Conservation (phyloP, 2,888 invertebrate genomes). For the Drosophila conformis region DNA sequence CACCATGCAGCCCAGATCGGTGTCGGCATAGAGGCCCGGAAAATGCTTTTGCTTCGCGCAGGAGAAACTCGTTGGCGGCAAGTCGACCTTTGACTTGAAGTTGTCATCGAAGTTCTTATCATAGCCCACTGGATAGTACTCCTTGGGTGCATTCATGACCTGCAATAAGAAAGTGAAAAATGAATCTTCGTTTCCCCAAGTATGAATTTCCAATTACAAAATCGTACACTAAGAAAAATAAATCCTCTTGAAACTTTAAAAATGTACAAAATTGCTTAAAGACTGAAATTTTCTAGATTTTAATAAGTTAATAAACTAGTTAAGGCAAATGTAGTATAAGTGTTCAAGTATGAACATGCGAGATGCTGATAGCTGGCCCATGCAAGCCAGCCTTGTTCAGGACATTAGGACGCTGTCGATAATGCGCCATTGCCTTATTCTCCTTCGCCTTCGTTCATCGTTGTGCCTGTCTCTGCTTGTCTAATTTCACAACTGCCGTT, state of each 20-base stretch:
- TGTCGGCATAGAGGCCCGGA: slow-evolving; percentile 94
- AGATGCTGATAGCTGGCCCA: too few species aligned
- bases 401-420: too few species aligned
- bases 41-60: slow-evolving; percentile 96
- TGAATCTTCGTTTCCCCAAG: not conserved
- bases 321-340: too few species aligned
- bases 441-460: too few species aligned
- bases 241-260: not conserved
- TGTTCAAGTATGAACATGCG: too few species aligned
- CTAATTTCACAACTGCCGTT: too few species aligned
- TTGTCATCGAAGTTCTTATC: slow-evolving; percentile 96
- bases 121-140: slow-evolving; percentile 94
- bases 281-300: too few species aligned
- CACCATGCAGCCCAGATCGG: slow-evolving; percentile 95
- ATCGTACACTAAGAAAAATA: not conserved
- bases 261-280: too few species aligned
- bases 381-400: too few species aligned
- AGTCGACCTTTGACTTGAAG: slow-evolving; percentile 92
- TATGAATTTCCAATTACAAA: not conserved
- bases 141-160: slow-evolving; percentile 95
- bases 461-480: too few species aligned
- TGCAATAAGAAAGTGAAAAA: slow-evolving; percentile 74
- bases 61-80: slow-evolving; percentile 93
- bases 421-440: too few species aligned
- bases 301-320: too few species aligned